A percentile compares a stretch with the other conserved stretches of the same genome.
phyloP scores from a whole-genome alignment of 2,113 vertebrate genomes.

The Salvelinus alpinus region DNA sequence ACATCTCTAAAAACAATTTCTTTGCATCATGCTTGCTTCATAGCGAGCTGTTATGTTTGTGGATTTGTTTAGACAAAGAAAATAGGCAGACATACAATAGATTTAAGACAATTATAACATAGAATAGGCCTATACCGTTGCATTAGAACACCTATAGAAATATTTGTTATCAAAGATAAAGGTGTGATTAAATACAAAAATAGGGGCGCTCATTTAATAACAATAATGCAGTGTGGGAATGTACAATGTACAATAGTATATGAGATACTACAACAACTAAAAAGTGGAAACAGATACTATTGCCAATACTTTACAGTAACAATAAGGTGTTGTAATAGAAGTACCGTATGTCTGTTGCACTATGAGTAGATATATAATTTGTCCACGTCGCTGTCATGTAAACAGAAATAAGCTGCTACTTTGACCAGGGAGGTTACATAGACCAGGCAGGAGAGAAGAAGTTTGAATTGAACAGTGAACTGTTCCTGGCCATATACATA shows the following conservation, averaged over 20 bases:
- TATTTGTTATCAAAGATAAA: background rate
- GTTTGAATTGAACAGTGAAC: background rate
- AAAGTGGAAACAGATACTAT: conserved; percentile 84
- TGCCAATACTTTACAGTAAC: conserved; percentile 70
- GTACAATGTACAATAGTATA: conserved; percentile 26
- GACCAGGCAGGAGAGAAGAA: background rate
- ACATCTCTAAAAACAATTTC: too few species aligned
- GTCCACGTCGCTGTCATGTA: conserved; percentile 21
- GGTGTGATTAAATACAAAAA: conserved; percentile 5
- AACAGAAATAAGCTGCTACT: conserved; percentile 60
- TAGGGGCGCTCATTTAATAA: background rate
- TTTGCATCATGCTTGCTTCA: background rate
- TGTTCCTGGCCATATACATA: conserved; percentile 7
- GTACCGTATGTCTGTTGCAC: conserved; percentile 8
- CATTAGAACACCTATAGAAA: background rate
- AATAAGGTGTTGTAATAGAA: conserved; percentile 49
- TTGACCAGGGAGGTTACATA: background rate
- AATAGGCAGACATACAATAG: background rate
- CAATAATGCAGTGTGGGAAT: conserved; percentile 77
- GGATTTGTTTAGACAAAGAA: conserved; percentile 11
- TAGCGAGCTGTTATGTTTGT: too few species aligned
- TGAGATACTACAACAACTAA: conserved; percentile 40
- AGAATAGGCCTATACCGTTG: background rate
- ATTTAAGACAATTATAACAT: background rate
- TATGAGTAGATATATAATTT: background rate